Conservation (phyloP, 2,797 vertebrate genomes). For the Distichodus sexfasciatus region DNA sequence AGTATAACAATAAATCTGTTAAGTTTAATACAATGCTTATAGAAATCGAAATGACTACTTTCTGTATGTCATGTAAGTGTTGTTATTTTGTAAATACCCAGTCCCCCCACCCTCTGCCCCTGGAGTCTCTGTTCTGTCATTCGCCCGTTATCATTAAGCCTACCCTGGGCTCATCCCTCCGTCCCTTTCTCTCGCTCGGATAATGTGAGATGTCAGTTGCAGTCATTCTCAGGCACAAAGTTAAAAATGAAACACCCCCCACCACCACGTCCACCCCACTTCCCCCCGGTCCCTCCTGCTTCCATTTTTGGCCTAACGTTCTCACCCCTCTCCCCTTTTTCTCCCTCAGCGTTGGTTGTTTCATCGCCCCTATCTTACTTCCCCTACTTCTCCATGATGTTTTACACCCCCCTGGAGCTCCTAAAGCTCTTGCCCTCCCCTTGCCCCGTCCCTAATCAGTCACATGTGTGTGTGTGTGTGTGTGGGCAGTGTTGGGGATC, state of each 20-base stretch:
- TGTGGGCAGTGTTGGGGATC: too few relatives aligned
- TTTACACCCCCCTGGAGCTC: neutral
- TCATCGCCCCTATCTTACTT: neutral
- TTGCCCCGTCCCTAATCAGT: neutral
- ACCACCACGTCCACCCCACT: neutral
- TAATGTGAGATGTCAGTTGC: slow-evolving; percentile 12
- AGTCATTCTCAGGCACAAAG: slow-evolving; percentile 32
- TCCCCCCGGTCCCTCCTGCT: neutral
- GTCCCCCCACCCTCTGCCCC: slow-evolving; percentile 23
- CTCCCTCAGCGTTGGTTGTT: neutral
- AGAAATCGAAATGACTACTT: slow-evolving; percentile 51
- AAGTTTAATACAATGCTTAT: slow-evolving; percentile 42
- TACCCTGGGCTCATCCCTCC: neutral
- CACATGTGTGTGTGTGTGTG: slow-evolving; percentile 4
- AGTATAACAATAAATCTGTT: slow-evolving; percentile 24
- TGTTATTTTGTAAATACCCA: too few relatives aligned
- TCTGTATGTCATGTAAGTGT: too few relatives aligned
- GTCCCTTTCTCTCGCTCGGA: neutral
- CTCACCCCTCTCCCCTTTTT: slow-evolving; percentile 2
- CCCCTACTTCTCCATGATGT: neutral
- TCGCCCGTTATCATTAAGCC: too few relatives aligned
- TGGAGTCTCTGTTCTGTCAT: neutral
- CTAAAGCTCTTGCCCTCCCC: neutral
- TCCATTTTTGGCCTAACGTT: slow-evolving; percentile 12
- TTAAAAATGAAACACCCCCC: slow-evolving; percentile 30